Base-by-base conservation (phyloP, 2,113 vertebrate species). In the Ctenomys sociabilis region DNA sequence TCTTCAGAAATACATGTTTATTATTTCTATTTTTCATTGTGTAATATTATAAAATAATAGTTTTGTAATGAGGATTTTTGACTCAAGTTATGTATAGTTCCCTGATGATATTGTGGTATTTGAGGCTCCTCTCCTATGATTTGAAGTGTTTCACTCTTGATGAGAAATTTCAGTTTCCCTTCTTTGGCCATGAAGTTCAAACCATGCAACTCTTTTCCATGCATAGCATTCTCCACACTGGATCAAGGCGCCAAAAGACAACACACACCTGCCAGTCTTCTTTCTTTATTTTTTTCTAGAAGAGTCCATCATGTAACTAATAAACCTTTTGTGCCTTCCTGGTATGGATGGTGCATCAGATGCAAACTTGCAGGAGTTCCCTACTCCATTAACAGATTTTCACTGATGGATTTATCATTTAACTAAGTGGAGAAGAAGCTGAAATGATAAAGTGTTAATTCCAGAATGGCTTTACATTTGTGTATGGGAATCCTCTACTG, bases 221-320 rank as follows among this genome's bases (percentile, higher is more conserved):
- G 10, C 0, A 24, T 1, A 37, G 2, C 24, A 70, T 81, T 66
- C 5, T 13, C 80, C 32, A 49, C 10, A 30, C 11, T 81, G 8
- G 5, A 2, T 0, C 5, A 9, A 80, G 10, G 6, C 8, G 0
- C 5, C 12, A 37, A 83, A 83, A 5, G n/a, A 28, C 0, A 37
- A 54, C n/a, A 43, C 21, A 63, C 17, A 68, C 0, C 22, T 12
- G 35, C 3, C 45, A 86, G 2, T 59, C 37, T 85, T 4, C 11
- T 72, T 84, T 82, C 24, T 22, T 84, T 85, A 5, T 73, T 86
- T 57, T 26, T 80, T 37, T 14, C 17, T n/a, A 43, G 45, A 68
- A 89, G 83, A 91, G 0, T 1, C 16, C 5, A 24, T 24, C 40
- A 4, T 5, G 4, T 75, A 35, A 81, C 8, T 19, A 68, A 70